Percentiles rank a stretch among this genome's conserved stretches.
phyloP scores from a whole-genome alignment of 2,113 vertebrate species.

The Mola mola region DNA sequence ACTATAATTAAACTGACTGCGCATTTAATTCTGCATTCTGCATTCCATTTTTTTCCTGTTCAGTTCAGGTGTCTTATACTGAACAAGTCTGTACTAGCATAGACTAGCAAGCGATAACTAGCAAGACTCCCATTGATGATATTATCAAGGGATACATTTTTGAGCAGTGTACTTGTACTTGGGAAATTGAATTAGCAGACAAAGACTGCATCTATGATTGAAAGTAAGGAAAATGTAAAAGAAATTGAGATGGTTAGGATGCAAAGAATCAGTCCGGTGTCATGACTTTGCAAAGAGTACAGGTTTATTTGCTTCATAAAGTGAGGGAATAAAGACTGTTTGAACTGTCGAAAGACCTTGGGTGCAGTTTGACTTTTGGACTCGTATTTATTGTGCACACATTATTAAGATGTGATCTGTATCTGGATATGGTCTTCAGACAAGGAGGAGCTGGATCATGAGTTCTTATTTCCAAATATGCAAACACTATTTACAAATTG shows the following conservation, averaged over 20 bases:
- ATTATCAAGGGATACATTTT: slow-evolving; percentile 12
- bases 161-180: slow-evolving; percentile 2
- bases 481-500: slow-evolving; percentile 9
- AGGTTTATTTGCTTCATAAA: slow-evolving; percentile 41
- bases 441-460: neutral
- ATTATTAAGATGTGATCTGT: slow-evolving; percentile 35
- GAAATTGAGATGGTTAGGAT: slow-evolving; percentile 31
- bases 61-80: slow-evolving; percentile 2
- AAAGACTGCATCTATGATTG: neutral
- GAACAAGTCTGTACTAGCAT: slow-evolving; percentile 4
- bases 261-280: slow-evolving; percentile 15
- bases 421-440: neutral
- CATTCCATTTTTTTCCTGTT: neutral
- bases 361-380: slow-evolving; percentile 71
- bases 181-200: neutral
- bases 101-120: no score
- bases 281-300: neutral
- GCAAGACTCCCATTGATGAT: neutral
- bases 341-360: slow-evolving; percentile 44
- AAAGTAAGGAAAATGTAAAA: slow-evolving; percentile 28
- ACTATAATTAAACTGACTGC: neutral
- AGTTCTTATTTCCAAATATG: slow-evolving; percentile 6
- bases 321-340: slow-evolving; percentile 45
- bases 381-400: slow-evolving; percentile 47
- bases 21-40: neutral